These are phyloP conservation scores for Ganaspis brasiliensis DNA, from an alignment of 2,888 invertebrate genomes.

Conservation along the genomic window DNA sequence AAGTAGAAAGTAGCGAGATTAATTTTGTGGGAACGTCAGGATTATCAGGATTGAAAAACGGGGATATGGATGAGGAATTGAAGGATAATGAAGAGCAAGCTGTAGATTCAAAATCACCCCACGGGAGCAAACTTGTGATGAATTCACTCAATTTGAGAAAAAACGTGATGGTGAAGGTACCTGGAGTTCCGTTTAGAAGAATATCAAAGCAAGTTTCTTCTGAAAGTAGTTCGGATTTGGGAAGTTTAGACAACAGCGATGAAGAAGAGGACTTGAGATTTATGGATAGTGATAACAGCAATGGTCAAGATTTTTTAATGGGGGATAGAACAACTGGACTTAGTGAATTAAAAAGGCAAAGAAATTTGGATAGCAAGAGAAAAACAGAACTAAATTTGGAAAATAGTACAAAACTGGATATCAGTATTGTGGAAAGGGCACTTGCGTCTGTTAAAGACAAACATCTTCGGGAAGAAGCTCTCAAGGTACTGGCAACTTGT, in stretches of 20 bases:
- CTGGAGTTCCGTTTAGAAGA: not conserved
- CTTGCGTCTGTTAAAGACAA: slow-evolving; percentile 69
- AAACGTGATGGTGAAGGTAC: not conserved
- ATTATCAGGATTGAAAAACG: not conserved
- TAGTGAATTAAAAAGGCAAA: too few species aligned
- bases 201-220: not conserved
- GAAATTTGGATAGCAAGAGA: slow-evolving; percentile 17
- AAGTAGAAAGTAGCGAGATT: slow-evolving; percentile 4
- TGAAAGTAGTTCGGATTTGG: not conserved
- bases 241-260: not conserved
- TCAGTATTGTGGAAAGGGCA: slow-evolving; percentile 70
- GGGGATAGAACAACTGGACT: not conserved
- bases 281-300: too few species aligned
- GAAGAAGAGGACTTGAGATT: too few species aligned
- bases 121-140: too few species aligned
- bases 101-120: too few species aligned
- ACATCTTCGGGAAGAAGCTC: slow-evolving; percentile 68
- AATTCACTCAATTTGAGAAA: not conserved
- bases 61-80: not conserved
- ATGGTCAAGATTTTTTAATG: not conserved
- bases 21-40: slow-evolving; percentile 33
- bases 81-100: too few species aligned
- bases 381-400: not conserved
- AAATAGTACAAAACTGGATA: slow-evolving; percentile 37
- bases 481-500: slow-evolving; percentile 72